phyloP scores from a whole-genome alignment of 2,888 invertebrate species.

The Meganola albula region DNA sequence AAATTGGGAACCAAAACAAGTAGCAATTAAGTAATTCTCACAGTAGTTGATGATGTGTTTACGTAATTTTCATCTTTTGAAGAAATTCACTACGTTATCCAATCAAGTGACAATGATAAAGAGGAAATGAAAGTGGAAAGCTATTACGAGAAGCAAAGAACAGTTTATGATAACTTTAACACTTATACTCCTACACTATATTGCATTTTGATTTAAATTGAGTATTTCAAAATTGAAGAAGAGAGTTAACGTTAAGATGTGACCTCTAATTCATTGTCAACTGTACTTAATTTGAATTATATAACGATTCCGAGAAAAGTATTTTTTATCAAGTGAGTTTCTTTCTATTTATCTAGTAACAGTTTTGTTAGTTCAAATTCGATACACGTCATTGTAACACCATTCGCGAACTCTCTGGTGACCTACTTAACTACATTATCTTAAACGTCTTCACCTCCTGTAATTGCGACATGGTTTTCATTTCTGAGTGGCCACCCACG shows the following conservation, averaged over 20 bases:
- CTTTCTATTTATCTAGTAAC: slow-evolving; percentile 10
- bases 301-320: slow-evolving; percentile 17
- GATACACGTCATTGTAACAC: slow-evolving; percentile 27
- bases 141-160: slow-evolving; percentile 60
- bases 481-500: slow-evolving; percentile 60
- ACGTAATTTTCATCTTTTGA: slow-evolving; percentile 59
- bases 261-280: no score
- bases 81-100: slow-evolving; percentile 69
- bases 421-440: slow-evolving; percentile 49
- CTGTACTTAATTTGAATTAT: no score
- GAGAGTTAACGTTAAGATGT: no score
- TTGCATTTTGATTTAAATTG: no score
- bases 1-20: slow-evolving; percentile 51
- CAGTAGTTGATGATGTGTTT: slow-evolving; percentile 49
- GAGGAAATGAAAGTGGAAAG: slow-evolving; percentile 73
- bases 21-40: slow-evolving; percentile 64
- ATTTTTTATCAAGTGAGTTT: not conserved
- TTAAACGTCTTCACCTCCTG: slow-evolving; percentile 45
- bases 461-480: slow-evolving; percentile 54
- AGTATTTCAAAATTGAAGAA: no score
- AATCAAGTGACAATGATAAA: slow-evolving; percentile 69
- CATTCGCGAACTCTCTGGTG: slow-evolving; percentile 39
- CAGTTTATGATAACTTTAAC: slow-evolving; percentile 40
- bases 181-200: no score
- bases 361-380: slow-evolving; percentile 22